Evolutionary conservation across 2,113 vertebrate species (phyloP), one percentile per base, ranked within the genome.

Genomic region (Microcebus jonahi): DNA sequence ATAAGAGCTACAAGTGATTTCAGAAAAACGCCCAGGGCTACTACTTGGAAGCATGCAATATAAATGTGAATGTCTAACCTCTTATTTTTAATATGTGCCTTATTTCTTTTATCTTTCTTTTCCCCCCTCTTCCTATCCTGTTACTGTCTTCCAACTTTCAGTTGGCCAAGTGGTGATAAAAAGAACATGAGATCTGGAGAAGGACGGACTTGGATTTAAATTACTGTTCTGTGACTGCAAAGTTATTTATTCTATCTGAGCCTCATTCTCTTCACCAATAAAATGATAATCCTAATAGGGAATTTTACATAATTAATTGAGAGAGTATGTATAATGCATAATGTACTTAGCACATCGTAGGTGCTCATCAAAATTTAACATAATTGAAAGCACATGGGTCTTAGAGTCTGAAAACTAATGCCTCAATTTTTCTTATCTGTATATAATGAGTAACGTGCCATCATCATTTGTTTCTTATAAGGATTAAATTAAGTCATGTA

Each of bases 281-380:
- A 91, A 87, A 75, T 70, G n/a, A 31, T 50, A 70, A 48, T 90
- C 71, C 53, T 73, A 90, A 80, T 29, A 87, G 79, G 11, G 42
- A 87, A 92, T 48, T 87, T 67, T 73, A 82, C 68, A 63, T 87
- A 88, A 92, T 86, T 94, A 77, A 75, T 86, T 92, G 65, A 82
- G 76, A 68, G 45, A 75, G 42, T 13, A 87, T 25, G 31, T 53
- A 36, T 96, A 81, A 94, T 85, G 36, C 21, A 68, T 61, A 89
- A 71, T n/a, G 48, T 92, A 82, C 27, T 76, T 77, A 94, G 59
- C 39, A 63, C 63, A 83, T 77, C 73, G 48, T 87, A 92, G 75
- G 42, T 96, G 39, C 68, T 87, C 70, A 75, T 92, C 48, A 57
- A 68, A 94, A 94, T 48, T 61, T 83, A 86, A 34, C 48, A 10